These are phyloP conservation scores for Phaetusa simplex DNA, from an alignment of 2,113 vertebrate species.

Conservation along the genomic window DNA sequence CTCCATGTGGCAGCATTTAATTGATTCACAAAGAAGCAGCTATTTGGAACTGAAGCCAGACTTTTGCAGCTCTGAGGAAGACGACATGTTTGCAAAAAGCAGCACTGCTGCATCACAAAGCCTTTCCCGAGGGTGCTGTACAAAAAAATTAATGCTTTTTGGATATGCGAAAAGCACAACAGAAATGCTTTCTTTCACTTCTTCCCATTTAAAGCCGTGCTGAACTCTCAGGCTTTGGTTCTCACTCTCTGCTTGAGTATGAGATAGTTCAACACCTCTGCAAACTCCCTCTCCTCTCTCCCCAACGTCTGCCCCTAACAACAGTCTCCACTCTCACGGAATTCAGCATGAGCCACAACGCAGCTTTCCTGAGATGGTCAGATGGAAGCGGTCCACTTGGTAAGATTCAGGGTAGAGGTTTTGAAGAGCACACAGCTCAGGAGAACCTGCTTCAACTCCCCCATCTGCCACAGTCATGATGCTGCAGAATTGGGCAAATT, in stretches of 20 bases:
- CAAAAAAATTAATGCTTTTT: background rate
- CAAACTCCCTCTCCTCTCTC: background rate
- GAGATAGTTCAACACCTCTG: background rate
- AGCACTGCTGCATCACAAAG: background rate
- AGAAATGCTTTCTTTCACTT: background rate
- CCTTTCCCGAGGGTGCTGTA: background rate
- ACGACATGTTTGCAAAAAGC: background rate
- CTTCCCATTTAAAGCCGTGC: background rate
- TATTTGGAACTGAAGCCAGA: background rate
- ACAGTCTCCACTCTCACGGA: fast-evolving
- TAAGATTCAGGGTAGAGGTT: background rate
- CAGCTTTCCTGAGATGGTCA: background rate
- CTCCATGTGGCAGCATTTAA: conserved; percentile 34
- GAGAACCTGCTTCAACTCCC: background rate
- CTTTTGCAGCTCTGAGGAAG: background rate
- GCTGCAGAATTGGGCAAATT: background rate
- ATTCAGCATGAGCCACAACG: fast-evolving
- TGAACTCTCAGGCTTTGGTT: background rate
- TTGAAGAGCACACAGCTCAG: background rate
- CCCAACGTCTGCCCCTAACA: background rate
- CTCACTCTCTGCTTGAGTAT: background rate
- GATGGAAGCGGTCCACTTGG: background rate
- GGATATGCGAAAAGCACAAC: background rate
- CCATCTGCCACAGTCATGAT: background rate
- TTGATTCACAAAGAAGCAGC: conserved; percentile 46